Percentiles rank a stretch among this genome's conserved stretches.
Conservation (phyloP, 1,140 invertebrate species). For the Bombus polaris region DNA sequence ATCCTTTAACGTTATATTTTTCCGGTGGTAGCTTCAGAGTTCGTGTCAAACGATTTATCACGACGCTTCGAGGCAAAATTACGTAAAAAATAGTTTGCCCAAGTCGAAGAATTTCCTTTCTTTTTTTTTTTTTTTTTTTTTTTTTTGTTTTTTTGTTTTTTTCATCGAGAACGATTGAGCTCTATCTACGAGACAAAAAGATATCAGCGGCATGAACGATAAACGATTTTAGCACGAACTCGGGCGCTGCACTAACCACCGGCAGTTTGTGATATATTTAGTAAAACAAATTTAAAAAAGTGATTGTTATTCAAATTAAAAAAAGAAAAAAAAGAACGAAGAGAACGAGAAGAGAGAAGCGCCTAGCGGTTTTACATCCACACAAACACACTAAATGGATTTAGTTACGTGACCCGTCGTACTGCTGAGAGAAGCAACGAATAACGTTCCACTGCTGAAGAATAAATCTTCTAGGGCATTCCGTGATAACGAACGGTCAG, state of each 20-base stretch:
- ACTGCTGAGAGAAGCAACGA: conserved; percentile 56
- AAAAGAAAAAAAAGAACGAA: conserved; percentile 41
- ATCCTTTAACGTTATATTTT: conserved; percentile 82
- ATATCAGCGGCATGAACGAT: background rate
- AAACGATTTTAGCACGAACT: conserved; percentile 61
- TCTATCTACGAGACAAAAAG: background rate
- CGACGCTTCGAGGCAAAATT: background rate
- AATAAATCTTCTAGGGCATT: conserved; percentile 67
- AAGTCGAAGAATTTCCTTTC: background rate
- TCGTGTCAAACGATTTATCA: conserved; percentile 28
- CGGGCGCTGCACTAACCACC: conserved; percentile 70
- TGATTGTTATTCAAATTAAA: conserved; percentile 81
- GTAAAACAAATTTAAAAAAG: conserved; percentile 77
- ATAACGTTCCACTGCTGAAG: conserved; percentile 49
- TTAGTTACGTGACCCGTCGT: conserved; percentile 50
- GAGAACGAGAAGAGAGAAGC: conserved; percentile 47
- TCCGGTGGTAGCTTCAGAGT: conserved; percentile 73
- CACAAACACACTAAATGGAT: conserved; percentile 71
- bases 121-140: too few relatives aligned
- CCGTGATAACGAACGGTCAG: conserved; percentile 39
- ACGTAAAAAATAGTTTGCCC: background rate
- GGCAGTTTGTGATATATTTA: conserved; percentile 83
- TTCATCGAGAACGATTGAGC: background rate
- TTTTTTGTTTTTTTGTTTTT: too few relatives aligned
- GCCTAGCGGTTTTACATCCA: conserved; percentile 80